phyloP scores from a whole-genome alignment of 64 coral and sea anemone species.

The Pachyseris speciosa region DNA sequence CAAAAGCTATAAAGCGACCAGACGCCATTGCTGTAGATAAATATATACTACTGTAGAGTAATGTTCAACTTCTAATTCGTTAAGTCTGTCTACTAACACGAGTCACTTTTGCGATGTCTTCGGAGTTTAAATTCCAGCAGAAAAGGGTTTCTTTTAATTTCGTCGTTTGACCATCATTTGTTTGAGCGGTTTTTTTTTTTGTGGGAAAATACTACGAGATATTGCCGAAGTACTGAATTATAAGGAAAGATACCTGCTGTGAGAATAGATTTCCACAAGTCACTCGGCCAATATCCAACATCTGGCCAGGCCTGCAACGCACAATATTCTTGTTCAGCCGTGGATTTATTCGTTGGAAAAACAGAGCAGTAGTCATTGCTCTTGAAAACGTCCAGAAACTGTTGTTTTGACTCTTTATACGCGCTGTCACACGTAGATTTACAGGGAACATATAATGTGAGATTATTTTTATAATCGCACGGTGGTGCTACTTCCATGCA shows the following conservation, averaged over 20 bases:
- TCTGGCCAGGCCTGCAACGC: neutral
- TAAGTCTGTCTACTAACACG: no score
- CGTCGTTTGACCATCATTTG: no score
- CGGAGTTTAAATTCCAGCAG: no score
- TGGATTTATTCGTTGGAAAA: neutral
- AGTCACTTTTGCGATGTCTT: no score
- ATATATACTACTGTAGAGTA: no score
- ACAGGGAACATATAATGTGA: conserved; percentile 1
- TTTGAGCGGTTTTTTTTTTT: no score
- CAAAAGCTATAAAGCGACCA: no score
- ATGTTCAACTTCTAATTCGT: no score
- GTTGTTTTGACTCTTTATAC: neutral
- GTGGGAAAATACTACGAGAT: no score
- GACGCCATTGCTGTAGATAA: no score
- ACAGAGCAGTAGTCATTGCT: neutral
- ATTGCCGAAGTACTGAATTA: no score
- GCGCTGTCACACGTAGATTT: neutral
- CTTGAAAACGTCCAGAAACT: neutral
- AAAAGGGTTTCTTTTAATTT: no score
- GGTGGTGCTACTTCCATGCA: conserved; percentile 41
- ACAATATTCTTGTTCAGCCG: neutral
- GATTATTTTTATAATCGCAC: neutral
- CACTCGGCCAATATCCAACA: neutral
- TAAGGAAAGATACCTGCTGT: neutral
- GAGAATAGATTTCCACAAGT: neutral